A percentile compares a stretch with the other conserved stretches of the same genome.
phyloP scores from a whole-genome alignment of 2,888 invertebrate species.

The Phortica magna region DNA sequence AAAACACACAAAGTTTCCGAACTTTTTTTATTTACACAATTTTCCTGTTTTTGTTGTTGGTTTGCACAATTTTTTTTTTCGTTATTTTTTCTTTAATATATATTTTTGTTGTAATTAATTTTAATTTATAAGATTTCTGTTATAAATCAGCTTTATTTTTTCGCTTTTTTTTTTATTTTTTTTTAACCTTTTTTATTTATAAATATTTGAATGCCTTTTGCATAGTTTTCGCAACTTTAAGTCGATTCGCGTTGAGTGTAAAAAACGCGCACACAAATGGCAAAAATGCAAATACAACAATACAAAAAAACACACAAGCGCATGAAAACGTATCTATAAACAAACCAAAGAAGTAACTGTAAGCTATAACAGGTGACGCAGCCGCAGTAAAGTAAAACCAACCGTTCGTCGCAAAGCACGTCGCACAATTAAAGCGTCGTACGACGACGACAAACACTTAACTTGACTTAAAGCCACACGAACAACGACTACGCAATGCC shows the following conservation, averaged over 20 bases:
- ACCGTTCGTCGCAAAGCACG: slow-evolving; percentile 68
- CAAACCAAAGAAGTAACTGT: background rate
- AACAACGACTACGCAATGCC: background rate
- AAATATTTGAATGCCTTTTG: slow-evolving; percentile 25
- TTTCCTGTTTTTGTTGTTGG: slow-evolving; percentile 19
- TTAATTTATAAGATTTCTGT: slow-evolving; percentile 5
- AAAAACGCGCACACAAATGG: background rate
- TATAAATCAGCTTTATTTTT: slow-evolving; percentile 4
- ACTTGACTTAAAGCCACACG: slow-evolving; percentile 10
- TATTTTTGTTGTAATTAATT: background rate
- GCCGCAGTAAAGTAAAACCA: slow-evolving; percentile 49
- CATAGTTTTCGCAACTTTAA: slow-evolving; percentile 33
- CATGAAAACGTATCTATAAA: background rate
- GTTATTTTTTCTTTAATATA: slow-evolving; percentile 8
- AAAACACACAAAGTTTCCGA: too few species aligned
- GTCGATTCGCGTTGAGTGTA: background rate
- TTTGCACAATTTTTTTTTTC: slow-evolving; percentile 15
- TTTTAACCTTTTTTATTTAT: slow-evolving; percentile 37
- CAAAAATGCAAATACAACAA: background rate
- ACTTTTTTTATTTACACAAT: background rate
- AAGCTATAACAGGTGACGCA: too few species aligned
- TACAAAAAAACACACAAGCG: background rate
- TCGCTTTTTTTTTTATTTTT: slow-evolving; percentile 5
- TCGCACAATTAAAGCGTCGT: slow-evolving; percentile 61
- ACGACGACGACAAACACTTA: slow-evolving; percentile 1